Evolutionary conservation across 2,888 invertebrate species (phyloP).

Genomic region (Gnatocerus cornutus): DNA sequence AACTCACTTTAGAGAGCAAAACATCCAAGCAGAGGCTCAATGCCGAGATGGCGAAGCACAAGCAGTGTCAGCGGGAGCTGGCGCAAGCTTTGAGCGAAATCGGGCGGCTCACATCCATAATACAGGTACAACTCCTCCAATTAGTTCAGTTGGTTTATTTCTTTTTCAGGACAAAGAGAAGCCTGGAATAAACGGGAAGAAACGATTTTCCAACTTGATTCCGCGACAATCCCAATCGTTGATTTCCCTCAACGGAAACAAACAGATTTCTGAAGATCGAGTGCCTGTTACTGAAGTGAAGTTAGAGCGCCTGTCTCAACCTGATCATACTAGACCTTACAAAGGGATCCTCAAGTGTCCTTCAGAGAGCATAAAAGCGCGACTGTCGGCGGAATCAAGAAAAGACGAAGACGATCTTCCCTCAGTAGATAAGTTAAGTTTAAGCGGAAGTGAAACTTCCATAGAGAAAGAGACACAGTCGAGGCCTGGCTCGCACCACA

Average conservation of each 20-base stretch:
- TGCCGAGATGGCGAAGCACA: conserved; percentile 80
- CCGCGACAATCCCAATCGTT: conserved; percentile 57
- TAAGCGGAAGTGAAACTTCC: conserved; percentile 20
- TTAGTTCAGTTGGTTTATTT: conserved; percentile 37
- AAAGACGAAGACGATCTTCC: conserved; percentile 50
- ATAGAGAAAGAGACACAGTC: conserved; percentile 26
- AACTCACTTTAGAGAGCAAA: conserved; percentile 82
- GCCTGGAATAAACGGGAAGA: conserved; percentile 51
- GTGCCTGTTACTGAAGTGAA: conserved; percentile 65
- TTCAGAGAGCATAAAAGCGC: conserved; percentile 75
- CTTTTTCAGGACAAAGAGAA: conserved; percentile 57
- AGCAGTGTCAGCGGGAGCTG: conserved; percentile 80
- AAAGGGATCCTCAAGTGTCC: conserved; percentile 72
- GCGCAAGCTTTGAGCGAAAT: conserved; percentile 77
- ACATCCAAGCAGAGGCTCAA: conserved; percentile 82
- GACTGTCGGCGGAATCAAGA: conserved; percentile 72
- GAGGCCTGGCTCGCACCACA: conserved; percentile 56
- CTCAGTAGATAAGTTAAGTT: conserved; percentile 44
- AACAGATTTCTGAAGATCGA: conserved; percentile 56
- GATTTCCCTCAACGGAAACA: conserved; percentile 46
- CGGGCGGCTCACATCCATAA: conserved; percentile 75
- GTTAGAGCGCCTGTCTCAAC: conserved; percentile 58
- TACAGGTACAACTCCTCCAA: conserved; percentile 72
- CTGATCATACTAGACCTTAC: conserved; percentile 55
- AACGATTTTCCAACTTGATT: conserved; percentile 53